Base-by-base conservation (phyloP, 2,888 invertebrate genomes). In the Neuroscelio doddi region DNA sequence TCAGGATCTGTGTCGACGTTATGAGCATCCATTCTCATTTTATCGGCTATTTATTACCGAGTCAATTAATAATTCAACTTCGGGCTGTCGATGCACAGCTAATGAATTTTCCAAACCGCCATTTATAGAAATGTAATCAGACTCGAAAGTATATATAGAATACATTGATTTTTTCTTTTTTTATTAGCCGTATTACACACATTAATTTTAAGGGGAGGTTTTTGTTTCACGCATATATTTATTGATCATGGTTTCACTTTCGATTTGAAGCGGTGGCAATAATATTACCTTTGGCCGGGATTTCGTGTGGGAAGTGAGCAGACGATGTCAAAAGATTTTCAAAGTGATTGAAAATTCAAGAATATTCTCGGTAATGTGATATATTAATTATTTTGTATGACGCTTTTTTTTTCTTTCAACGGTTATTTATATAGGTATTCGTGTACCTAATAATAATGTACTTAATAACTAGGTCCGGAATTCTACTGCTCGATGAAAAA, bases 401-500 rank as follows among this genome's bases (percentile, higher is more conserved):
- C 10, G 46, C 32, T 32, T 46, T 29, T n/a, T 3, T 32, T 32
- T 10, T 32, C 46, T 39, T 7, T 36, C 14, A 46, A 15, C 16
- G 17, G 55, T 39, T 42, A 47, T 52, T 57, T 56, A 45, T 63
- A 36, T 34, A 26, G 46, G 36, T 52, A 58, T 52, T 64, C 44
- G 30, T 24, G 36, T 49, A 34, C 36, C 38, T 44, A 41, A 44
- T n/a, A 27, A 36, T 10, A 29, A 52, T 61, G 65, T 65, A 65
- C 65, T 65, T 65, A 65, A 39, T 9, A 39, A 65, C 61, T 56
- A 56, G 49, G 61, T 61, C 65, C 56, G 56, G 61, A 47, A 51
- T 59, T 61, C 56, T 56, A 55, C 56, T 66, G 61, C 65, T 66
- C 61, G 66, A 62, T 57, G 61, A 14, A 32, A 5, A 5, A 21